Evolutionary conservation across 2,888 invertebrate species (phyloP).

Genomic region (Vanessa cardui): DNA sequence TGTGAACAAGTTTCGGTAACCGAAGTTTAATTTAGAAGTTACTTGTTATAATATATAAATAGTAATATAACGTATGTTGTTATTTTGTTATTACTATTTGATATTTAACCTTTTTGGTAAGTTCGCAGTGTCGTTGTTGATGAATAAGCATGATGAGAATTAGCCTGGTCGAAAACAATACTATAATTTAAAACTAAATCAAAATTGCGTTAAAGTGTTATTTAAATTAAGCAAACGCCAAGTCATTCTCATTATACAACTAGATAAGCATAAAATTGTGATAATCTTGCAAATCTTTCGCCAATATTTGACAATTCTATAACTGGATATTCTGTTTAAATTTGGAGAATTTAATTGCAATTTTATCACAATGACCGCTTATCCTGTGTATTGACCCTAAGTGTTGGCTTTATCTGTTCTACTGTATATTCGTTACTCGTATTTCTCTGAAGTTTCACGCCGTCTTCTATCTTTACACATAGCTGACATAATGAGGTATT

Average conservation of each 20-base stretch:
- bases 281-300: constrained; percentile 11
- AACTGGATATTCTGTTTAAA: not conserved
- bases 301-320: not conserved
- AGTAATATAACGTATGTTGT: constrained; percentile 66
- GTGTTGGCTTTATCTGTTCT: constrained; percentile 76
- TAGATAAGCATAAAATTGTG: constrained; percentile 18
- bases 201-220: not conserved
- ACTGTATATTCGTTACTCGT: constrained; percentile 59
- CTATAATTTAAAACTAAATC: not conserved
- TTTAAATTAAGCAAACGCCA: constrained; percentile 15
- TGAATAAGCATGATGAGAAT: constrained; percentile 38
- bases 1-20: constrained; percentile 80
- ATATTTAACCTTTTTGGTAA: constrained; percentile 72
- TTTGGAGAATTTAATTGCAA: constrained; percentile 19
- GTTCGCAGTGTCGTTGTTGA: constrained; percentile 70
- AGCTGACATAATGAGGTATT: constrained; percentile 26
- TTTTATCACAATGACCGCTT: constrained; percentile 30
- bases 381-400: constrained; percentile 42
- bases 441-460: constrained; percentile 58
- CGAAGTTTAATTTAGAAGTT: constrained; percentile 74
- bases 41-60: constrained; percentile 70
- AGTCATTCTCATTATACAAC: constrained; percentile 27
- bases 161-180: constrained; percentile 23
- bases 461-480: constrained; percentile 42
- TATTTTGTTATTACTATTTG: constrained; percentile 58